phyloP scores from a whole-genome alignment of 1,140 invertebrate species.

The Ganaspis sp. region DNA sequence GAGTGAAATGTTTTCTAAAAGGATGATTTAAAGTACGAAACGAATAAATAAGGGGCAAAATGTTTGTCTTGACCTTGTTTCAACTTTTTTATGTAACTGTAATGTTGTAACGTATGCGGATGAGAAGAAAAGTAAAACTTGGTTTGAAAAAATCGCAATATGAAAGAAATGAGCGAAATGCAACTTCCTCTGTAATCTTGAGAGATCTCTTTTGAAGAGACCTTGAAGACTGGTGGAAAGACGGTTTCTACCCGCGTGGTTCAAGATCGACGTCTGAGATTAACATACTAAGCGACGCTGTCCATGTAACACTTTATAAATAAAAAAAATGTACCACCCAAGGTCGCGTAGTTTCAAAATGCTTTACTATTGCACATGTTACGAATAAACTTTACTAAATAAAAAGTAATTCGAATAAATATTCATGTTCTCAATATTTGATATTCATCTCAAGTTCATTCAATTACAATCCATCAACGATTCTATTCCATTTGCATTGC shows the following conservation, averaged over 20 bases:
- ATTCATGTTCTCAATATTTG: not conserved
- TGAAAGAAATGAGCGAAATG: not conserved
- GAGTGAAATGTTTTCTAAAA: too few relatives aligned
- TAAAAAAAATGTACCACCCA: slow-evolving; percentile 59
- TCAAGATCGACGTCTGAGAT: slow-evolving; percentile 63
- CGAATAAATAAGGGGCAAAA: too few relatives aligned
- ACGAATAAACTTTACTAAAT: slow-evolving; percentile 54
- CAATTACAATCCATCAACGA: too few relatives aligned
- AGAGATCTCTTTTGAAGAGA: slow-evolving; percentile 52
- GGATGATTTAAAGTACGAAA: too few relatives aligned
- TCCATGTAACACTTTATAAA: slow-evolving; percentile 67
- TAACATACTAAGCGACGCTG: slow-evolving; percentile 65
- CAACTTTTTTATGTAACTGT: not conserved
- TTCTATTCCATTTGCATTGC: too few relatives aligned
- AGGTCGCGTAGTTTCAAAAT: slow-evolving; percentile 64
- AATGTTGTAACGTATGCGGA: not conserved
- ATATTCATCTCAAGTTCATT: not conserved
- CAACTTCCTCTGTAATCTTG: slow-evolving; percentile 48
- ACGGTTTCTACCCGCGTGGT: slow-evolving; percentile 56
- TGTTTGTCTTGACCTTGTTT: not conserved
- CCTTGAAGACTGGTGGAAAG: slow-evolving; percentile 55
- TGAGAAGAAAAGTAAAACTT: not conserved
- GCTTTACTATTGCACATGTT: slow-evolving; percentile 55
- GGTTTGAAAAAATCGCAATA: not conserved
- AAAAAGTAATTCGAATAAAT: slow-evolving; percentile 52